These are phyloP conservation scores for Grallaria varia DNA, from an alignment of 2,113 vertebrate species.

Conservation along the genomic window DNA sequence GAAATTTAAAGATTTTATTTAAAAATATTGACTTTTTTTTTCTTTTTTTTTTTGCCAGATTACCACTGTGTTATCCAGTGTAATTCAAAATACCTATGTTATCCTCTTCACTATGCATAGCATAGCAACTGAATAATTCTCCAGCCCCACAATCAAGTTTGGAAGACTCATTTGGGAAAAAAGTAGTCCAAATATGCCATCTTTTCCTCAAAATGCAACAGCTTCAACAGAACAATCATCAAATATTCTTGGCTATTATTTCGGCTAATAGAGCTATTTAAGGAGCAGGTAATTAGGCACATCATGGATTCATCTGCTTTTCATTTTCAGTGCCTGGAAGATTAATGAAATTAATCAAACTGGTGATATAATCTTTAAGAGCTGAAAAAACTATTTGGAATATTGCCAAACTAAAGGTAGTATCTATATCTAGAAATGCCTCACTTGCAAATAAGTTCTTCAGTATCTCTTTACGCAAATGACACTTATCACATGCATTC, in stretches of 20 bases:
- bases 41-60: not conserved
- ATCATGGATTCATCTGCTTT: conserved; percentile 13
- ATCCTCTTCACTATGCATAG: not conserved
- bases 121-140: not conserved
- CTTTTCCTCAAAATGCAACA: not conserved
- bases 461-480: not conserved
- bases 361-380: conserved; percentile 10
- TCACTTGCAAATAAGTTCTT: not conserved
- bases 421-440: not conserved
- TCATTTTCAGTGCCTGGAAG: not conserved
- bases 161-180: not conserved
- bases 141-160: not conserved
- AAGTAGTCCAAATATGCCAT: not conserved
- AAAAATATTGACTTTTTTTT: not conserved
- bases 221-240: not conserved
- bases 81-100: not conserved
- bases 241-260: conserved; percentile 2
- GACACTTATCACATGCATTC: not conserved
- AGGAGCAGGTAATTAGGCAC: conserved; percentile 9
- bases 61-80: not conserved
- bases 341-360: conserved; percentile 16
- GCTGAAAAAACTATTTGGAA: not conserved
- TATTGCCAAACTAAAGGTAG: not conserved
- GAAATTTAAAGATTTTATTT: not conserved
- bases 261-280: conserved; percentile 22